A percentile compares a stretch with the other conserved stretches of the same genome.
Conservation (phyloP, 2,888 invertebrate genomes). For the Netelia inedita region DNA sequence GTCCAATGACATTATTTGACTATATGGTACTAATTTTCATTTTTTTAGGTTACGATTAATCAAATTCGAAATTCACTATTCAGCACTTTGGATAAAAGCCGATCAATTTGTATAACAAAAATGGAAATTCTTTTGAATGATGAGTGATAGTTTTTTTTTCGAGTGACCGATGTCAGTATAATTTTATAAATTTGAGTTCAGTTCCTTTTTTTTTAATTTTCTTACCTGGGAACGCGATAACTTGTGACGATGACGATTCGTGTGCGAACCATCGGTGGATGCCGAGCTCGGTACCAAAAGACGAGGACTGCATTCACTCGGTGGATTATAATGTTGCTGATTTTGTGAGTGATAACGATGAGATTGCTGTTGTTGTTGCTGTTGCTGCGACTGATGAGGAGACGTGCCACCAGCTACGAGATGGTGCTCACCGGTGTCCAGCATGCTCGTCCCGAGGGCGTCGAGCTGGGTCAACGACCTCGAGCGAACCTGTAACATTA, state of each 20-base stretch:
- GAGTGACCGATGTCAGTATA: too few relatives aligned
- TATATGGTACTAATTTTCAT: not conserved
- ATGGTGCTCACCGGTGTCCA: constrained; percentile 82
- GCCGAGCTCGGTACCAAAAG: constrained; percentile 86
- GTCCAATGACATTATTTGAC: constrained; percentile 20
- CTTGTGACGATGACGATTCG: constrained; percentile 87
- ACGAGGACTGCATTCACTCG: constrained; percentile 83
- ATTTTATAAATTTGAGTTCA: not conserved
- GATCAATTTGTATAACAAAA: not conserved
- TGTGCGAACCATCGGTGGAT: constrained; percentile 81
- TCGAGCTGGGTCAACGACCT: constrained; percentile 91
- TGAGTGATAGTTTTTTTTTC: constrained; percentile 3
- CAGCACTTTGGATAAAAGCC: not conserved
- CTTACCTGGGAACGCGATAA: constrained; percentile 88
- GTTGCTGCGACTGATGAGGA: constrained; percentile 83
- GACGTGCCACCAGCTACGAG: constrained; percentile 76
- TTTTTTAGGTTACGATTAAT: not conserved
- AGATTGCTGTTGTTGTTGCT: constrained; percentile 85
- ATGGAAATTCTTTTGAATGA: too few relatives aligned
- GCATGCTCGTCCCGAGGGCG: constrained; percentile 87
- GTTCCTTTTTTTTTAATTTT: not conserved
- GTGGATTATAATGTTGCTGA: constrained; percentile 78
- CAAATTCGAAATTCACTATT: not conserved
- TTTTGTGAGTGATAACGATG: constrained; percentile 67
- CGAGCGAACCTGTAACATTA: constrained; percentile 88